Evolutionary conservation across 2,888 invertebrate genomes (phyloP).

Genomic region (Thereva unica): DNA sequence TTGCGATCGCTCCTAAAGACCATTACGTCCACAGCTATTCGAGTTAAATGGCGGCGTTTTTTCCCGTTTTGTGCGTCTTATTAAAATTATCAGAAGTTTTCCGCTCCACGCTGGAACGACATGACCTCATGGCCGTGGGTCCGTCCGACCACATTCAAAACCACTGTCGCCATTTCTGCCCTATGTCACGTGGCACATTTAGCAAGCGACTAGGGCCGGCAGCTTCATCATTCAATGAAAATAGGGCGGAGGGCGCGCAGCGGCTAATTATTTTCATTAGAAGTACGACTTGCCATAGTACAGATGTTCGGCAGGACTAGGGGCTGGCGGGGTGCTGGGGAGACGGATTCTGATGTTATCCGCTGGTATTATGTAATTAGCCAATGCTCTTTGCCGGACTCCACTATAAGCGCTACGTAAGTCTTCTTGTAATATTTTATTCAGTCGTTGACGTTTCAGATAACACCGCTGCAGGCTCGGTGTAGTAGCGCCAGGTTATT

Average conservation of each 20-base stretch:
- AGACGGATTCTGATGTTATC: slow-evolving; percentile 18
- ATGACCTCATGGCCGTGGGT: slow-evolving; percentile 24
- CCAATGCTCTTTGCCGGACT: slow-evolving; percentile 18
- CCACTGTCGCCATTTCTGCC: background rate
- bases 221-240: background rate
- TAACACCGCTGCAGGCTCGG: too few species aligned
- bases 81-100: slow-evolving; percentile 35
- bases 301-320: slow-evolving; percentile 6
- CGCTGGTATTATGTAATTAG: slow-evolving; percentile 25
- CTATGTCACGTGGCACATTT: background rate
- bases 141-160: background rate
- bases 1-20: slow-evolving; percentile 33
- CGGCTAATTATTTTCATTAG: slow-evolving; percentile 34
- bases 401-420: slow-evolving; percentile 22
- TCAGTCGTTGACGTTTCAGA: background rate
- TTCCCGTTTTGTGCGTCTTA: slow-evolving; percentile 32
- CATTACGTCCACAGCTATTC: slow-evolving; percentile 24
- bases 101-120: slow-evolving; percentile 19
- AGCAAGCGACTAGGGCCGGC: background rate
- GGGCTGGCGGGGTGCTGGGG: slow-evolving; percentile 12
- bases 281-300: slow-evolving; percentile 27
- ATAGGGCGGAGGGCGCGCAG: background rate
- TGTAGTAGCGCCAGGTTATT: too few species aligned
- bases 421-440: slow-evolving; percentile 18
- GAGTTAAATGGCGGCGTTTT: slow-evolving; percentile 19